Percentiles rank a stretch among this genome's conserved stretches.
Conservation (phyloP, 2,797 vertebrate species). For the Pristis pectinata region DNA sequence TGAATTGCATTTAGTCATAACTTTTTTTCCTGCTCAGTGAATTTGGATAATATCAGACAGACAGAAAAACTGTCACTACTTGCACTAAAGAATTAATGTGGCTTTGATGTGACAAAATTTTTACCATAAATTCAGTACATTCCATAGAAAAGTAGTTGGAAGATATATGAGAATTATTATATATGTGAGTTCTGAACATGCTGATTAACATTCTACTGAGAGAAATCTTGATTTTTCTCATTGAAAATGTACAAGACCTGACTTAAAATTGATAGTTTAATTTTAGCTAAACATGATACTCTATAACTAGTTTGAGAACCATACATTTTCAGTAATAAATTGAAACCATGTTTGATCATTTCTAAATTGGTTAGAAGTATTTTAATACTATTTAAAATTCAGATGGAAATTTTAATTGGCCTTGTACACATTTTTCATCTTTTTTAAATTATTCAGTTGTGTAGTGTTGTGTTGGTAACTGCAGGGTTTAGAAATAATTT, state of each 20-base stretch:
- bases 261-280: background rate
- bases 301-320: background rate
- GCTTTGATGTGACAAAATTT: background rate
- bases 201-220: background rate
- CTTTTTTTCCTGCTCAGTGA: background rate
- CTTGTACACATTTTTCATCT: background rate
- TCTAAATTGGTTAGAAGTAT: background rate
- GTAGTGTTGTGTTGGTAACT: background rate
- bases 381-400: background rate
- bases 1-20: background rate
- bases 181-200: background rate
- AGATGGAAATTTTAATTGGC: background rate
- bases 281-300: background rate
- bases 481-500: background rate
- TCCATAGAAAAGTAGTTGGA: background rate
- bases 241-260: background rate
- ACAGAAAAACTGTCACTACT: background rate
- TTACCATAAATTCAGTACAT: background rate
- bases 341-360: background rate
- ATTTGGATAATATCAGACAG: background rate
- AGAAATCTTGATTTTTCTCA: background rate
- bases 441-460: background rate
- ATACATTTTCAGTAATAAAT: background rate
- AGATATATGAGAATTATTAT: background rate
- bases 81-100: background rate